These are phyloP conservation scores for Leptobrachium leishanense DNA, from an alignment of 2,113 vertebrate species.

Conservation along the genomic window DNA sequence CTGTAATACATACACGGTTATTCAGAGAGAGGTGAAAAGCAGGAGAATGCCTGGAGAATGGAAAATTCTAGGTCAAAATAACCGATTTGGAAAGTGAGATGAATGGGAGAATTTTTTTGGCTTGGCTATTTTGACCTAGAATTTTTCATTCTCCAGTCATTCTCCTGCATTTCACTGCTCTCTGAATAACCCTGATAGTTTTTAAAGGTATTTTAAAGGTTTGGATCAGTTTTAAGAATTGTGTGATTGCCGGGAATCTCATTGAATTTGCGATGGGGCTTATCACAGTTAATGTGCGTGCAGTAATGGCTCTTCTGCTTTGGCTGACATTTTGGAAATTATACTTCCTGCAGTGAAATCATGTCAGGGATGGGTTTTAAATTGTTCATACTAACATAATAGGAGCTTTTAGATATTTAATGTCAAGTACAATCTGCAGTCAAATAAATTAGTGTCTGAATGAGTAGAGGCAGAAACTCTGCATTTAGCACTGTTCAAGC, in stretches of 20 bases:
- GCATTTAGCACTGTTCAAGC: conserved; percentile 25
- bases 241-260: conserved; percentile 11
- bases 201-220: no score
- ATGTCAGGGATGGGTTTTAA: conserved; percentile 59
- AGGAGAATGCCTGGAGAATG: no score
- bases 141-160: no score
- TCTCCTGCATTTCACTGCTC: no score
- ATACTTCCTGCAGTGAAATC: conserved; percentile 64
- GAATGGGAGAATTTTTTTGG: no score
- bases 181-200: no score
- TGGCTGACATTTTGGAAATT: conserved; percentile 65
- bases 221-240: no score
- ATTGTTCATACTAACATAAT: conserved; percentile 60
- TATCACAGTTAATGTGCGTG: conserved; percentile 53
- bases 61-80: no score
- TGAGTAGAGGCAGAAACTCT: conserved; percentile 43
- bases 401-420: conserved; percentile 55
- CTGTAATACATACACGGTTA: no score
- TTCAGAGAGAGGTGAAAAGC: no score
- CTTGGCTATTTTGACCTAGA: no score
- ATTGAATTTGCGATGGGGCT: conserved; percentile 49
- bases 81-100: no score
- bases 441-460: conserved; percentile 56
- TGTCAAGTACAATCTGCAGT: conserved; percentile 59
- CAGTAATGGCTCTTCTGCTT: conserved; percentile 45